Base-by-base conservation (phyloP, 2,888 invertebrate genomes). In the Diarsia rubi region DNA sequence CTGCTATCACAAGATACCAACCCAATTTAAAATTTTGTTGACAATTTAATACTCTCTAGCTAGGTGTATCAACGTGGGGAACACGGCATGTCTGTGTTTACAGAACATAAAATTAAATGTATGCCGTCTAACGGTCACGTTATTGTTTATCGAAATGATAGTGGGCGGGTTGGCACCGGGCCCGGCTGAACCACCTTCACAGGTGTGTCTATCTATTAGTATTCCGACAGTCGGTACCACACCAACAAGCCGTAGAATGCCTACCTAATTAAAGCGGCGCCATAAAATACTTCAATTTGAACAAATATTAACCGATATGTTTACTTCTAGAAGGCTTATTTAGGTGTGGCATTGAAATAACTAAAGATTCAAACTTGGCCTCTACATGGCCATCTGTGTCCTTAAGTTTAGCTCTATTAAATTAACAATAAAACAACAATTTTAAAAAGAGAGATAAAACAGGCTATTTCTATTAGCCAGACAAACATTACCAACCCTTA, bases 121-220 rank as follows among this genome's bases (percentile, higher is more conserved):
- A 88, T 92, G 90, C 87, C 91, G 86, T 77, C 73, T 93, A 95
- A 93, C 93, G 92, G 92, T 88, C 82, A 83, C 86, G 85, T 91
- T 93, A 93, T 94, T 94, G 93, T 94, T 93, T 93, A 93, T 94
- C 90, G 90, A 90, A 91, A 90, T 92, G 82, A 90, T 91, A 88
- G 92, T 93, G 86, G 91, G 90, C 86, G 89, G 86, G 78, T 92
- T 94, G 93, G 93, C 94, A 90, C 84, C 80, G 88, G 81, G 90
- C 93, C 92, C 91, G 91, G 88, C 87, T 57, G 83, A 85, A 87
- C 89, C 91, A 93, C 93, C 93, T 93, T 91, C 90, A 85, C 94
- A 94, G 94, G 94, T 95, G 93, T 92, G 89, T 87, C 88, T 86
- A 81, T 86, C 86, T 86, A 86, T 91, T 90, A 89, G 84, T 87